These are phyloP conservation scores for Cephalopholis sonnerati DNA, from an alignment of 2,113 vertebrate species.

Conservation along the genomic window DNA sequence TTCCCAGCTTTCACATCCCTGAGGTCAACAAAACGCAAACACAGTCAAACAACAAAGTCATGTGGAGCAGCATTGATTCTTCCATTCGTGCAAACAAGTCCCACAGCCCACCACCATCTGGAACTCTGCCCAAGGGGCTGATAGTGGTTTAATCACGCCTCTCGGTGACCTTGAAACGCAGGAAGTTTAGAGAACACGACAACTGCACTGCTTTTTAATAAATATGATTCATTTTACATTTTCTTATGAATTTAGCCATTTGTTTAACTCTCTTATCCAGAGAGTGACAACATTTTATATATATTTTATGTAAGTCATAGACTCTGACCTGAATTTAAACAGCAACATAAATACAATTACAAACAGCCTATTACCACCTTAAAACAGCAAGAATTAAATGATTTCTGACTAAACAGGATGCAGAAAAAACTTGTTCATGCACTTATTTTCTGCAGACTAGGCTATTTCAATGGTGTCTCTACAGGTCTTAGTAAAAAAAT, in stretches of 20 bases:
- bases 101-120: slow-evolving; percentile 52
- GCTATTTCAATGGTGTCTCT: too few species aligned
- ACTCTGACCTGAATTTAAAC: too few species aligned
- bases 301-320: too few species aligned
- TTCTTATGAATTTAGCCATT: not conserved
- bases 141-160: slow-evolving; percentile 10
- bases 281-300: not conserved
- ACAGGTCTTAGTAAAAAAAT: too few species aligned
- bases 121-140: slow-evolving; percentile 57
- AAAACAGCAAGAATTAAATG: too few species aligned
- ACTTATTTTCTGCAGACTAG: too few species aligned
- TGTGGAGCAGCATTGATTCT: slow-evolving; percentile 74
- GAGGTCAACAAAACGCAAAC: slow-evolving; percentile 73
- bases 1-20: slow-evolving; percentile 99
- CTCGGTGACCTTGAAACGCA: slow-evolving; percentile 70
- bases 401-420: too few species aligned
- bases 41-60: slow-evolving; percentile 65
- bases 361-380: too few species aligned
- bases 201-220: slow-evolving; percentile 7
- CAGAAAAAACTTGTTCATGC: too few species aligned
- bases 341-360: too few species aligned
- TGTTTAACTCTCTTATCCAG: not conserved
- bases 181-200: slow-evolving; percentile 25
- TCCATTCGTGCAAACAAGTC: slow-evolving; percentile 44
- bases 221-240: not conserved